Percentiles rank a stretch among this genome's conserved stretches.
Conservation (phyloP, 1,140 invertebrate species). For the Sycophaga agraensis region DNA sequence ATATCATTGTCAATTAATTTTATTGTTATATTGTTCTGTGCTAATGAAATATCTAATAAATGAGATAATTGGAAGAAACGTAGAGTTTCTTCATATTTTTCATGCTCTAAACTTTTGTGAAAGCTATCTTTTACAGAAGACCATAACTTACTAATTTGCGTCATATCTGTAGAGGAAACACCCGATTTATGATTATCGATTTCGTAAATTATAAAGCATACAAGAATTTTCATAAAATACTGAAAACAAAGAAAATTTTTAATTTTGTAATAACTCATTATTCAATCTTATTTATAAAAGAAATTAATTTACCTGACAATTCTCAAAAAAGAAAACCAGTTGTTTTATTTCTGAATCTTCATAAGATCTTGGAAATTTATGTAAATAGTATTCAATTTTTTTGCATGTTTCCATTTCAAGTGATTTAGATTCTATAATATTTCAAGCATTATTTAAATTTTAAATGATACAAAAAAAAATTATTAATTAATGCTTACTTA, state of each 20-base stretch:
- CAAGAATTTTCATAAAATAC: conserved; percentile 43
- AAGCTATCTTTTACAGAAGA: conserved; percentile 34
- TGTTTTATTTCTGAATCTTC: conserved; percentile 28
- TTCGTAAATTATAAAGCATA: conserved; percentile 43
- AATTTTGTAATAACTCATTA: conserved; percentile 7
- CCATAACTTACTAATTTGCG: conserved; percentile 41
- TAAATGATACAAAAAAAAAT: background rate
- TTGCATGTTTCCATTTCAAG: conserved; percentile 35
- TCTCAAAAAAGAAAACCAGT: conserved; percentile 39
- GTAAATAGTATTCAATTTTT: conserved; percentile 43
- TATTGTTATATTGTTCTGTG: conserved; percentile 30
- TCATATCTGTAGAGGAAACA: conserved; percentile 20
- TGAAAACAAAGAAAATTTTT: conserved; percentile 30
- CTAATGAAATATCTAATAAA: conserved; percentile 39
- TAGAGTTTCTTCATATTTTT: conserved; percentile 36
- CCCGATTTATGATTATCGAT: conserved; percentile 27
- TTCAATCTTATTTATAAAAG: conserved; percentile 11
- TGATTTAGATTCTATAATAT: conserved; percentile 27
- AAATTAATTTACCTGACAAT: conserved; percentile 36
- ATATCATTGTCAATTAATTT: conserved; percentile 38
- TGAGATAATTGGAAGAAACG: conserved; percentile 37
- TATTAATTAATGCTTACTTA: conserved; percentile 14
- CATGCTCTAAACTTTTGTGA: conserved; percentile 18
- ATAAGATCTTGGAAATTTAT: conserved; percentile 36
- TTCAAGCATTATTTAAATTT: background rate